These are phyloP conservation scores for Pantherophis guttatus DNA, from an alignment of 2,113 vertebrate genomes.

Conservation along the genomic window DNA sequence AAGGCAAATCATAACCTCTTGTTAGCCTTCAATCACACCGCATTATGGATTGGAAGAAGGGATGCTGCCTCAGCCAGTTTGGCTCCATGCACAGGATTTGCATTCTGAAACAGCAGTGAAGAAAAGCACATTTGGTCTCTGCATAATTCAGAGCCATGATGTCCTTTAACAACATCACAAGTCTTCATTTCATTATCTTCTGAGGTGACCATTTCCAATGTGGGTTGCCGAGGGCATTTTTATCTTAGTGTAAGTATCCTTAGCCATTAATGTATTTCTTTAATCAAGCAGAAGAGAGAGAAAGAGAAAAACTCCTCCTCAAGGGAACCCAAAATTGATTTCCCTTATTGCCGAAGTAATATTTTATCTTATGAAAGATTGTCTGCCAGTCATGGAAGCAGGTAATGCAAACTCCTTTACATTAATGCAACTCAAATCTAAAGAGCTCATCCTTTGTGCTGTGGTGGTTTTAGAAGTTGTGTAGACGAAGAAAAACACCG, in stretches of 20 bases:
- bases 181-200: slow-evolving; percentile 62
- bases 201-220: slow-evolving; percentile 50
- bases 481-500: background rate
- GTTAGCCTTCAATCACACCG: slow-evolving; percentile 41
- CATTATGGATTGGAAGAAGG: slow-evolving; percentile 31
- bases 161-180: slow-evolving; percentile 47
- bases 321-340: slow-evolving; percentile 60
- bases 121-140: slow-evolving; percentile 53
- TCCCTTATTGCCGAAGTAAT: slow-evolving; percentile 39
- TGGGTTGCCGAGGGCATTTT: slow-evolving; percentile 51
- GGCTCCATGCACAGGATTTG: slow-evolving; percentile 29
- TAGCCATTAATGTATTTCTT: slow-evolving; percentile 58
- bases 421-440: slow-evolving; percentile 1
- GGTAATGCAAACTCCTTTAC: slow-evolving; percentile 34
- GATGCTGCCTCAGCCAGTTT: slow-evolving; percentile 18
- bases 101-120: slow-evolving; percentile 47
- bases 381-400: slow-evolving; percentile 1
- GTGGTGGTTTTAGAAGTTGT: background rate
- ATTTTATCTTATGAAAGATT: slow-evolving; percentile 25
- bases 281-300: slow-evolving; percentile 40
- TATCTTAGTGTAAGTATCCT: slow-evolving; percentile 52
- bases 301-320: slow-evolving; percentile 38
- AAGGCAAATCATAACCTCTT: slow-evolving; percentile 40
- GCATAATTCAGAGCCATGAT: slow-evolving; percentile 57
- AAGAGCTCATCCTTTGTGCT: slow-evolving; percentile 17